Evolutionary conservation across 2,888 invertebrate genomes (phyloP).

Genomic region (Melanostoma mellinum): DNA sequence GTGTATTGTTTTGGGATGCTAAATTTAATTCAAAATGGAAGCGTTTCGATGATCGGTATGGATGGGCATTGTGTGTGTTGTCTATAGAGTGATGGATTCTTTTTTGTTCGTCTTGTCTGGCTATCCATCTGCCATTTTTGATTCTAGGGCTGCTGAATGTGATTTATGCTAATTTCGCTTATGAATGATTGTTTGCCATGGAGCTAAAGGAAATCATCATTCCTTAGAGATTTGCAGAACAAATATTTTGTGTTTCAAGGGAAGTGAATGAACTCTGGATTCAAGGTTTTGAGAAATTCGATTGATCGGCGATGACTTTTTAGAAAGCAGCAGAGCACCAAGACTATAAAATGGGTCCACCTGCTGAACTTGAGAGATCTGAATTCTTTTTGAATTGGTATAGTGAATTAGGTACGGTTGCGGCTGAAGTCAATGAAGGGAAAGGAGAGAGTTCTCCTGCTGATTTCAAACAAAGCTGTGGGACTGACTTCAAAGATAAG

Average conservation of each 20-base stretch:
- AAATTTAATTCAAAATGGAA: conserved; percentile 70
- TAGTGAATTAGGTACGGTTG: too few relatives aligned
- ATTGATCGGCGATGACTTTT: too few relatives aligned
- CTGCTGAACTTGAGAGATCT: too few relatives aligned
- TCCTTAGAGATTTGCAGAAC: conserved; percentile 39
- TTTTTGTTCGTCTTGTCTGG: conserved; percentile 12
- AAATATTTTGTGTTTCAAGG: background rate
- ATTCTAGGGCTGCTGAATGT: conserved; percentile 44
- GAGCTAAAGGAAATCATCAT: conserved; percentile 18
- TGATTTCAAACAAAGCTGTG: too few relatives aligned
- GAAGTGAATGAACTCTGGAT: background rate
- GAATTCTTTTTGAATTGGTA: too few relatives aligned
- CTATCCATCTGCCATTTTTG: conserved; percentile 69
- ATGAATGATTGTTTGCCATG: conserved; percentile 54
- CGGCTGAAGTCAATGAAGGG: too few relatives aligned
- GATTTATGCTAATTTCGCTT: conserved; percentile 70
- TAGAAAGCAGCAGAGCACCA: too few relatives aligned
- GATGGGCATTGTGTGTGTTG: conserved; percentile 23
- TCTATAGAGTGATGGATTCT: background rate
- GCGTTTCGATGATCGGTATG: conserved; percentile 68
- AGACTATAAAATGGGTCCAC: too few relatives aligned
- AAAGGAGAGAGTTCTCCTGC: too few relatives aligned
- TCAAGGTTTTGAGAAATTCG: too few relatives aligned
- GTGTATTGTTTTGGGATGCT: conserved; percentile 47
- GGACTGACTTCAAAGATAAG: too few relatives aligned